phyloP scores from a whole-genome alignment of 1,140 invertebrate genomes.

The Bemisia tabaci region DNA sequence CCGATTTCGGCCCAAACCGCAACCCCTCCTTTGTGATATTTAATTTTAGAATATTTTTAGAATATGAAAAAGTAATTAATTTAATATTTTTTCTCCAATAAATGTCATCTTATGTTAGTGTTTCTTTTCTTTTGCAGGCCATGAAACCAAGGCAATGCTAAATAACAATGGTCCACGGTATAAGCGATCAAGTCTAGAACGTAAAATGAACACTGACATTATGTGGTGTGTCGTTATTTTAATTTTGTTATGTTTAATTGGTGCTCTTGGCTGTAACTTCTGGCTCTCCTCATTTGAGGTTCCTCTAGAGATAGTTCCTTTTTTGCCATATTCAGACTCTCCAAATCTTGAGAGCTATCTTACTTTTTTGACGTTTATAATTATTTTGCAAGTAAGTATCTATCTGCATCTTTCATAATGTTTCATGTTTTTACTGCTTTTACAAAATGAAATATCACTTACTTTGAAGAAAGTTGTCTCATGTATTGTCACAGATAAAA shows the following conservation, averaged over 20 bases:
- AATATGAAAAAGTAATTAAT: slow-evolving; percentile 5
- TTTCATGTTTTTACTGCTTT: slow-evolving; percentile 6
- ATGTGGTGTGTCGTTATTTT: slow-evolving; percentile 93
- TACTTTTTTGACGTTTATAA: slow-evolving; percentile 90
- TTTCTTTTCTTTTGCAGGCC: slow-evolving; percentile 41
- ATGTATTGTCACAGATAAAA: no score
- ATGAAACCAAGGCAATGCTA: slow-evolving; percentile 95
- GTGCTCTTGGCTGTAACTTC: slow-evolving; percentile 75
- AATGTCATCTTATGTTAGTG: no score
- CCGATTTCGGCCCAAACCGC: no score
- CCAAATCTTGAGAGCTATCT: slow-evolving; percentile 59
- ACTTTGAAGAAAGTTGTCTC: no score
- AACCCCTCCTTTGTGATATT: no score
- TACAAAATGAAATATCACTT: no score
- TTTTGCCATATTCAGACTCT: slow-evolving; percentile 37
- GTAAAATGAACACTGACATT: slow-evolving; percentile 89
- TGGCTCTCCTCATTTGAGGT: slow-evolving; percentile 52
- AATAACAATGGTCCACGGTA: slow-evolving; percentile 93
- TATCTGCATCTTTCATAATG: slow-evolving; percentile 1
- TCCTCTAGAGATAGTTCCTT: slow-evolving; percentile 39
- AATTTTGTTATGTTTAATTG: slow-evolving; percentile 76
- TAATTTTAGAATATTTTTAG: no score
- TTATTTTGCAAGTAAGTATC: slow-evolving; percentile 68
- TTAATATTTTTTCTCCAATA: slow-evolving; percentile 5
- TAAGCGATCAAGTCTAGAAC: slow-evolving; percentile 83